Evolutionary conservation across 1,140 invertebrate genomes (phyloP).

Genomic region (Helicoverpa armigera): DNA sequence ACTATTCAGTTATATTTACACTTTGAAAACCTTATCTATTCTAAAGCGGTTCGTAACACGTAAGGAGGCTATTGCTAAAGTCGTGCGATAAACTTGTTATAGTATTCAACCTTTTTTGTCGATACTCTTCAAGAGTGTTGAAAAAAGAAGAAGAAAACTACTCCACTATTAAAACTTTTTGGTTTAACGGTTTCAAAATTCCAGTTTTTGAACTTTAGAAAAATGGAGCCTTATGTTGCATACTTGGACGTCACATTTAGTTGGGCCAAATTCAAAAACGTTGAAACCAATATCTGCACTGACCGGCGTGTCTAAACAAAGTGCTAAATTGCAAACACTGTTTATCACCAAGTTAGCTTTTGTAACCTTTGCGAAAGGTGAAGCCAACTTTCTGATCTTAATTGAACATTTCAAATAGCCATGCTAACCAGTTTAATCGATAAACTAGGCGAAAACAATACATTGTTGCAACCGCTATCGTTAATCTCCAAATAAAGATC

Average conservation of each 20-base stretch:
- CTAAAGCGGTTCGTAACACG: constrained; percentile 65
- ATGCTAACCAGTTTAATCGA: constrained; percentile 33
- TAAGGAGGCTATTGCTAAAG: constrained; percentile 52
- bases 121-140: too few species aligned
- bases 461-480: neutral
- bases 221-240: neutral
- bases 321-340: neutral
- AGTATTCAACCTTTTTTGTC: neutral
- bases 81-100: constrained; percentile 3
- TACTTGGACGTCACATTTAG: too few species aligned
- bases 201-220: neutral
- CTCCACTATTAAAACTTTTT: too few species aligned
- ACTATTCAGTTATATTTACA: neutral
- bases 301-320: neutral
- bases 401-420: constrained; percentile 29
- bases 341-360: neutral
- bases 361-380: constrained; percentile 20
- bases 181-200: neutral
- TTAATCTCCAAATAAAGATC: constrained; percentile 23
- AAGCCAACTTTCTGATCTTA: constrained; percentile 13
- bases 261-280: too few species aligned
- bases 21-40: constrained; percentile 18
- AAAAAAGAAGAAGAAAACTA: too few species aligned
- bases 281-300: too few species aligned
- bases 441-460: constrained; percentile 12